phyloP scores from a whole-genome alignment of 2,113 vertebrate species.

The Sphyrna mokarran region DNA sequence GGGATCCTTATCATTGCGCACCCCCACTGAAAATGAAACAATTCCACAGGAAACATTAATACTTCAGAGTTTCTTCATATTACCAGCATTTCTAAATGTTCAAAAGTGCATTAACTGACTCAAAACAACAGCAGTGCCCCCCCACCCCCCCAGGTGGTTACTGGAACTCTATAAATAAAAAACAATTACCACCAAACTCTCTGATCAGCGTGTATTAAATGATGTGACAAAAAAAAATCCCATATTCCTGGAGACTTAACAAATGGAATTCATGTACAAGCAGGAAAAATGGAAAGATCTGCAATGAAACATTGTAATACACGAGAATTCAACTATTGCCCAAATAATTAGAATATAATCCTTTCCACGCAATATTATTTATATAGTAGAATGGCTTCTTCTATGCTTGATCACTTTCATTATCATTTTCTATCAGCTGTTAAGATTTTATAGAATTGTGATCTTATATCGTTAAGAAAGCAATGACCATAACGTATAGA shows the following conservation, averaged over 20 bases:
- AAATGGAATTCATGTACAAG: background rate
- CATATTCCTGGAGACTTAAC: background rate
- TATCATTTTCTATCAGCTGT: background rate
- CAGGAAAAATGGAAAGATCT: background rate
- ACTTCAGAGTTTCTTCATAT: slow-evolving; percentile 40
- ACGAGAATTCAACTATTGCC: background rate
- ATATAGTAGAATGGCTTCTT: background rate
- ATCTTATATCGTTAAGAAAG: background rate
- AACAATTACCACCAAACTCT: slow-evolving; percentile 46
- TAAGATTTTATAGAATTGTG: background rate
- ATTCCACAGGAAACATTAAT: background rate
- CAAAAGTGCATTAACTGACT: slow-evolving; percentile 45
- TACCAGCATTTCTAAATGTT: slow-evolving; percentile 40
- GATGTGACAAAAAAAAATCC: slow-evolving; percentile 40
- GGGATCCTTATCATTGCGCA: background rate
- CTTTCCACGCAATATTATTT: background rate
- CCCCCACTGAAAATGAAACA: background rate
- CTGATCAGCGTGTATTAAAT: slow-evolving; percentile 48
- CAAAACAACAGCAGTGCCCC: slow-evolving; percentile 42
- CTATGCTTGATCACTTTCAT: background rate
- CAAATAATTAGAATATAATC: background rate
- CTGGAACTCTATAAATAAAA: slow-evolving; percentile 53
- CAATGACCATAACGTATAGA: background rate
- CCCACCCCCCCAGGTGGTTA: slow-evolving; percentile 44
- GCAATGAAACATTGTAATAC: background rate